phyloP scores from a whole-genome alignment of 2,888 invertebrate genomes.

The Coenonympha glycerion region DNA sequence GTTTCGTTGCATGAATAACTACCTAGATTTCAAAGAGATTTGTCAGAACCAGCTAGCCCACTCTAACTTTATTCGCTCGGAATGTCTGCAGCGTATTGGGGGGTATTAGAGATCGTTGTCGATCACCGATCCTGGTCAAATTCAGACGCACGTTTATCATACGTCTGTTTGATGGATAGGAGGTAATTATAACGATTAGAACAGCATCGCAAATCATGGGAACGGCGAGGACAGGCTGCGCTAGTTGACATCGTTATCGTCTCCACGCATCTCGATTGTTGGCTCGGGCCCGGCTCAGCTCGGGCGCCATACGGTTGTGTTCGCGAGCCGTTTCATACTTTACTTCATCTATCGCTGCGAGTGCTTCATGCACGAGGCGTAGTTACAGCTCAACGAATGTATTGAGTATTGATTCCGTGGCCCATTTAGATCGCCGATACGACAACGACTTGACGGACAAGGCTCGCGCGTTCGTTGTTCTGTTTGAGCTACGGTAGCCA shows the following conservation, averaged over 20 bases:
- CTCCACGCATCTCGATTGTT: conserved; percentile 68
- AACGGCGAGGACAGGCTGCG: conserved; percentile 64
- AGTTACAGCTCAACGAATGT: conserved; percentile 52
- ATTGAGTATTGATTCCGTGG: conserved; percentile 59
- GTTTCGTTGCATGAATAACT: background rate
- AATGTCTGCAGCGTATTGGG: background rate
- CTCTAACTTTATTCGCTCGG: conserved; percentile 31
- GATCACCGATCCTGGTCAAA: conserved; percentile 50
- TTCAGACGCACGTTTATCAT: conserved; percentile 56
- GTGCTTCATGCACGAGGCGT: conserved; percentile 58
- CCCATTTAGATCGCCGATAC: conserved; percentile 69
- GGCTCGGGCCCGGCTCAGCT: conserved; percentile 38
- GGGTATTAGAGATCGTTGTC: conserved; percentile 50
- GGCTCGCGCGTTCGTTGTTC: conserved; percentile 45
- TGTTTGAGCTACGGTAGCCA: conserved; percentile 5
- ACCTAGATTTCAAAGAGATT: background rate
- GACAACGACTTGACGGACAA: conserved; percentile 59
- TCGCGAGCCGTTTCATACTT: conserved; percentile 49
- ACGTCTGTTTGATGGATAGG: conserved; percentile 68
- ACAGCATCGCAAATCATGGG: conserved; percentile 72
- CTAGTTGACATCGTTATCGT: conserved; percentile 69
- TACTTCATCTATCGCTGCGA: conserved; percentile 59
- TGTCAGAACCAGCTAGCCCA: background rate
- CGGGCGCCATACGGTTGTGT: conserved; percentile 31
- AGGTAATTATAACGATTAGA: conserved; percentile 72